These are phyloP conservation scores for Callaeas wilsoni DNA, from an alignment of 2,113 vertebrate species.

Conservation along the genomic window DNA sequence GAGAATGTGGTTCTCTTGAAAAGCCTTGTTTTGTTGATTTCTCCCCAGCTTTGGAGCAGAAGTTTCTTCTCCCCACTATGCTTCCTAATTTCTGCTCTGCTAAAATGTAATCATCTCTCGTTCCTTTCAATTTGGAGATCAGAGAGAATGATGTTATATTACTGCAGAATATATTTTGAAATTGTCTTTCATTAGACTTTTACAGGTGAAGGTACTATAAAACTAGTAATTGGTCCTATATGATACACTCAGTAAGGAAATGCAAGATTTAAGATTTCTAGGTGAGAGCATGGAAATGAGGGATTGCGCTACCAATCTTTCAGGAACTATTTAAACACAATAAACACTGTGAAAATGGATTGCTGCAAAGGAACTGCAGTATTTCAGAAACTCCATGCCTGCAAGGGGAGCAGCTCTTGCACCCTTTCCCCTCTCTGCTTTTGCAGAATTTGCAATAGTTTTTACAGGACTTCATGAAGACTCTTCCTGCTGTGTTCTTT, in stretches of 20 bases:
- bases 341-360: background rate
- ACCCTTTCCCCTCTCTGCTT: background rate
- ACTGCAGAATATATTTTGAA: background rate
- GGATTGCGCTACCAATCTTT: background rate
- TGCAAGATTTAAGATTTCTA: background rate
- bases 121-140: background rate
- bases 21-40: background rate
- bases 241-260: background rate
- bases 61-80: background rate
- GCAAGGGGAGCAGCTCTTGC: background rate
- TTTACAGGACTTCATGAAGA: background rate
- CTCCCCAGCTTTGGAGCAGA: background rate
- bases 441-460: background rate
- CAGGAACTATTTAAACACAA: background rate
- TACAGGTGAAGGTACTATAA: background rate
- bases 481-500: background rate
- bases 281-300: background rate
- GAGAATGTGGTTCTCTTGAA: background rate
- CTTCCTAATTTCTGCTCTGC: background rate
- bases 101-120: background rate
- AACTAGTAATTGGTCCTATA: background rate
- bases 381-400: background rate
- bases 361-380: background rate
- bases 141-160: background rate
- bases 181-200: background rate